phyloP scores from a whole-genome alignment of 2,113 vertebrate genomes.

The Hymenochirus boettgeri region DNA sequence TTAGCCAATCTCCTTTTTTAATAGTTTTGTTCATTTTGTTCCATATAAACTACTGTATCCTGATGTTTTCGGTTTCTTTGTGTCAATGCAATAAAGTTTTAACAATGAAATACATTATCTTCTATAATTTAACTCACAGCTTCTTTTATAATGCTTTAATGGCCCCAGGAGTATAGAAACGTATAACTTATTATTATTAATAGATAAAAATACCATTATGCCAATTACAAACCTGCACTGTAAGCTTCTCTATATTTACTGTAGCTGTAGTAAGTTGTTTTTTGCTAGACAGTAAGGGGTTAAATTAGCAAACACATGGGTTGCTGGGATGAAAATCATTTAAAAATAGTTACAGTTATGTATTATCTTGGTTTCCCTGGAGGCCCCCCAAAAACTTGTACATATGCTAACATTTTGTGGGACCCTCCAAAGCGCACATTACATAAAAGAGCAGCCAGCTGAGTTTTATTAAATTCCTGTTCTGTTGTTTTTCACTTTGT shows the following conservation, averaged over 20 bases:
- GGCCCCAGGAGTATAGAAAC: too few relatives aligned
- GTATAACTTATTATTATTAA: too few relatives aligned
- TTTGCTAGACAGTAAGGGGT: neutral
- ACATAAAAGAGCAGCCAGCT: constrained; percentile 2
- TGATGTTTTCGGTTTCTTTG: neutral
- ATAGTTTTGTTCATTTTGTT: constrained; percentile 7
- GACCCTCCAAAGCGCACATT: neutral
- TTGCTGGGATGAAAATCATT: neutral
- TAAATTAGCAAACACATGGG: neutral
- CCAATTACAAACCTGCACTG: too few relatives aligned
- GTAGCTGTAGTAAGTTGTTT: too few relatives aligned
- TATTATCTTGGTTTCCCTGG: constrained; percentile 1
- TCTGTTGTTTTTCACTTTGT: neutral
- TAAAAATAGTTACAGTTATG: neutral
- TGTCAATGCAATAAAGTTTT: neutral
- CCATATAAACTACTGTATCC: constrained; percentile 1
- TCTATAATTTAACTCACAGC: neutral
- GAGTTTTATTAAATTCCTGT: constrained; percentile 2
- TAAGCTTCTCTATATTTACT: too few relatives aligned
- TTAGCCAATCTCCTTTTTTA: constrained; percentile 5
- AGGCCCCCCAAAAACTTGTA: neutral
- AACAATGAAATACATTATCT: neutral
- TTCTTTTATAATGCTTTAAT: too few relatives aligned
- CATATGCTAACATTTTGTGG: neutral
- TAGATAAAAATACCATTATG: too few relatives aligned